Evolutionary conservation across 2,888 invertebrate species (phyloP).

Genomic region (Drosophila birchii): DNA sequence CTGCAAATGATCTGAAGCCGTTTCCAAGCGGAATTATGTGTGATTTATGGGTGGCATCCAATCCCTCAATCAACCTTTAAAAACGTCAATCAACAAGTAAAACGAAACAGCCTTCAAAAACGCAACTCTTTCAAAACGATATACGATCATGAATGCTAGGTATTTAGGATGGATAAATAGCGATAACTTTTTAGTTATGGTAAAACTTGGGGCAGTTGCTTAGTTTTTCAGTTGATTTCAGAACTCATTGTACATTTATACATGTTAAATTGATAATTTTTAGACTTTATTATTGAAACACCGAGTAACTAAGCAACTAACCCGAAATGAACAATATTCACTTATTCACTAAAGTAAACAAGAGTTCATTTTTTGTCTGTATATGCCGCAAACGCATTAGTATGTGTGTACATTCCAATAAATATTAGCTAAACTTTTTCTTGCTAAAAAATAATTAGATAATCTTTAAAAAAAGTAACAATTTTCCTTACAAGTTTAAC

Average conservation of each 20-base stretch:
- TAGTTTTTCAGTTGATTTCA: background rate
- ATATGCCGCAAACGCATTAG: constrained; percentile 19
- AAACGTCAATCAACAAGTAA: constrained; percentile 37
- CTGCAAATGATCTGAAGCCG: constrained; percentile 46
- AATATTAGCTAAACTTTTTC: background rate
- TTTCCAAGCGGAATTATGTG: constrained; percentile 40
- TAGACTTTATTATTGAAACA: too few relatives aligned
- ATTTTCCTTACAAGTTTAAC: background rate
- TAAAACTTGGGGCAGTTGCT: background rate
- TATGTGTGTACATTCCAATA: constrained; percentile 6
- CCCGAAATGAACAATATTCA: background rate
- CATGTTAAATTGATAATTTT: background rate
- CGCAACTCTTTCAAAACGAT: constrained; percentile 26
- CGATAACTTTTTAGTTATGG: background rate
- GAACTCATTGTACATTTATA: background rate
- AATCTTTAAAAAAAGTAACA: background rate
- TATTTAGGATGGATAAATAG: background rate
- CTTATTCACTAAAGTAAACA: background rate
- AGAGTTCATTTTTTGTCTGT: constrained; percentile 5
- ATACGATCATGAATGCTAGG: constrained; percentile 9
- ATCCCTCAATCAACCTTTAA: constrained; percentile 26
- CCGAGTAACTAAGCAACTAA: background rate
- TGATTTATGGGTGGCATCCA: constrained; percentile 32
- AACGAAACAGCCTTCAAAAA: constrained; percentile 37
- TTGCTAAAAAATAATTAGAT: background rate